Conservation (phyloP, 2,113 vertebrate species). For the Misgurnus anguillicaudatus region DNA sequence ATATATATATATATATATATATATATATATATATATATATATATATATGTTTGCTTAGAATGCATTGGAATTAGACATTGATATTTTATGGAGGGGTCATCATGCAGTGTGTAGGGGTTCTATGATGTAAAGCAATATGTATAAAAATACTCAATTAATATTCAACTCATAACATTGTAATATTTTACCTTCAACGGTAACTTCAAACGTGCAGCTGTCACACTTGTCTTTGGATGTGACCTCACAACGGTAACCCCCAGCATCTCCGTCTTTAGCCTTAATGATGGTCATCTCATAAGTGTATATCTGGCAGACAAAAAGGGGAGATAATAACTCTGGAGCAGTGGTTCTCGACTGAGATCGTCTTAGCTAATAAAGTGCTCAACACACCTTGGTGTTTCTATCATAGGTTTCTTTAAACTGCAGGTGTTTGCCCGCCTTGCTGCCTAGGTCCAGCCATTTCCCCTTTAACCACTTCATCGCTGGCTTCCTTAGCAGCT, state of each 20-base stretch:
- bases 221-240: conserved; percentile 84
- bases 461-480: conserved; percentile 93
- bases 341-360: not conserved
- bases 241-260: conserved; percentile 87
- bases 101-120: too few relatives aligned
- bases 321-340: not conserved
- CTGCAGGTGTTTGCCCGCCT: conserved; percentile 82
- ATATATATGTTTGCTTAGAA: too few relatives aligned
- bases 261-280: conserved; percentile 79
- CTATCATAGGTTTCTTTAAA: conserved; percentile 85
- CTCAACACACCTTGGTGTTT: conserved; percentile 77
- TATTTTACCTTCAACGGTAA: conserved; percentile 80
- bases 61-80: too few relatives aligned
- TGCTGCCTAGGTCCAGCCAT: conserved; percentile 85
- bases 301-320: conserved; percentile 75
- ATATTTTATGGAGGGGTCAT: too few relatives aligned
- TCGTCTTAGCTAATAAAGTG: not conserved
- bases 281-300: conserved; percentile 81
- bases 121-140: too few relatives aligned
- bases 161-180: not conserved
- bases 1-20: too few relatives aligned
- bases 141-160: too few relatives aligned
- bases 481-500: conserved; percentile 71
- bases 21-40: too few relatives aligned
- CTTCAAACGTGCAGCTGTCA: conserved; percentile 82